Percentiles rank a stretch among this genome's conserved stretches.
phyloP scores from a whole-genome alignment of 2,797 vertebrate species.

The Pangasius mekongensis region DNA sequence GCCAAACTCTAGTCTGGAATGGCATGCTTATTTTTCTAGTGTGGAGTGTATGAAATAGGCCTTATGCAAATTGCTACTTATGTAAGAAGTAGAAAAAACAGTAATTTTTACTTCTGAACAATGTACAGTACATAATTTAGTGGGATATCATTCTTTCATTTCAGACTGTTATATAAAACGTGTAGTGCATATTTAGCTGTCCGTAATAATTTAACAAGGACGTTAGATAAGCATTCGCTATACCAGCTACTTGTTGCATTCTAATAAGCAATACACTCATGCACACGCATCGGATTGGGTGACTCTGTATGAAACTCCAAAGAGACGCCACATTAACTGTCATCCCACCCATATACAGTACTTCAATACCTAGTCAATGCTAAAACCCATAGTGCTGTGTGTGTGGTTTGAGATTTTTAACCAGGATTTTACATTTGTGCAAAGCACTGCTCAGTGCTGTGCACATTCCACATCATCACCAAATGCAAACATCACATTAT shows the following conservation, averaged over 20 bases:
- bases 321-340: not conserved
- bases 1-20: not conserved
- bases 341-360: not conserved
- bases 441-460: not conserved
- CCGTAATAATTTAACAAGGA: not conserved
- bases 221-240: not conserved
- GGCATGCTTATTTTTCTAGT: not conserved
- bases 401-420: not conserved
- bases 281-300: not conserved
- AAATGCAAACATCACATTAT: constrained; percentile 27
- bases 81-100: not conserved
- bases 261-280: not conserved
- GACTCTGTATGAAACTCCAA: not conserved
- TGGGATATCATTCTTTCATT: not conserved
- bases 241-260: not conserved
- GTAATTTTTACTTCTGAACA: not conserved
- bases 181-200: not conserved
- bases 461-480: not conserved
- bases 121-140: not conserved
- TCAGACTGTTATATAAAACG: not conserved
- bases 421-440: not conserved
- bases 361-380: not conserved
- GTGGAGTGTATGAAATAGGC: not conserved
- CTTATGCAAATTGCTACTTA: not conserved
- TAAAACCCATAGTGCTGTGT: not conserved